Evolutionary conservation across 1,140 invertebrate genomes (phyloP), one percentile per base, ranked within the genome.

Genomic region (Coenobita brevimanus): DNA sequence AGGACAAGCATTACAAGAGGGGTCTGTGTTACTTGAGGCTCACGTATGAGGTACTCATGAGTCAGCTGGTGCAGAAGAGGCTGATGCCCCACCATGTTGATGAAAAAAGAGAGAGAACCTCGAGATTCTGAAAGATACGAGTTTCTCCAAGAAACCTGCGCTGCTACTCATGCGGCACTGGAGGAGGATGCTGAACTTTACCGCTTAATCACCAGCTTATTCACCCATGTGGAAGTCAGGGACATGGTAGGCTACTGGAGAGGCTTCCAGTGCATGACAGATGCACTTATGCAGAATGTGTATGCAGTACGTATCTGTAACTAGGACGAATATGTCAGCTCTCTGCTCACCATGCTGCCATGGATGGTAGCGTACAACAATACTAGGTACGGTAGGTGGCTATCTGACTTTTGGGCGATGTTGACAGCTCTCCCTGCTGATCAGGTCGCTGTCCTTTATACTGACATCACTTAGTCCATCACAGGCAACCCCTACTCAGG

Each of bases 141-240:
- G 24, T 69, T 13, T 30, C 21, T 69, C 21, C 64, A 69, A 69
- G 64, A 69, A 69, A n/a, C 13, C 38, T 27, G 30, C 10, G 36
- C 71, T 38, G 71, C 13, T 43, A 38, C 71, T 76, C 71, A 76
- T 38, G n/a, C 71, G 27, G 27, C 13, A 27, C n/a, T 76, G 71
- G 10, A 1, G 71, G 71, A 43, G 33, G 2, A 76, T 76, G 71
- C 38, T 43, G 38, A 76, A 10, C 71, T 75, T 27, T 27, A 76
- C 6, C 10, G 71, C 71, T 38, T 38, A 27, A 76, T 76, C 71
- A 76, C 1, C 30, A 76, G 41, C 38, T 76, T 76, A 76, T 76
- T 76, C 1, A 76, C 10, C 2, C 71, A 76, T n/a, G n/a, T n/a
- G n/a, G n/a, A n/a, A n/a, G n/a, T n/a, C n/a, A n/a, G n/a, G n/a